Evolutionary conservation across 2,888 invertebrate species (phyloP).

Genomic region (Lasioglossum malachurum): DNA sequence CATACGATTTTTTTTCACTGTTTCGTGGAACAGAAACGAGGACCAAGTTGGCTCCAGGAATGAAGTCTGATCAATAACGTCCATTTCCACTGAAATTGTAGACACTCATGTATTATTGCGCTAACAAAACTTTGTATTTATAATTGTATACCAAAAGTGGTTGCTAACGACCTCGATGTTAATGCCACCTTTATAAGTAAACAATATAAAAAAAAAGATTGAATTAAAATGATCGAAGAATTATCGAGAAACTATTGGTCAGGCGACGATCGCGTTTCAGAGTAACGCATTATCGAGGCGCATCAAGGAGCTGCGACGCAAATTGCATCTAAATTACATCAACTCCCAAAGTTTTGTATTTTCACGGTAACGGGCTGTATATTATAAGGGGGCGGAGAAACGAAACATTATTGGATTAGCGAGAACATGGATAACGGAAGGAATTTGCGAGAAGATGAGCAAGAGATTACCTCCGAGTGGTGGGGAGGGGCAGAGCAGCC

Average conservation of each 20-base stretch:
- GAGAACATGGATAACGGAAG: background rate
- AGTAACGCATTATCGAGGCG: background rate
- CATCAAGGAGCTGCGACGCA: background rate
- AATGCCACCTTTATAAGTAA: too few relatives aligned
- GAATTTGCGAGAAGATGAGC: background rate
- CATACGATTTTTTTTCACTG: too few relatives aligned
- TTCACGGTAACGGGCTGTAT: background rate
- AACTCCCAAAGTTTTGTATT: background rate
- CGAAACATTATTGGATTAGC: slow-evolving; percentile 7
- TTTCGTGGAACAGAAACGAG: too few relatives aligned
- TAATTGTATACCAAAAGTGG: too few relatives aligned
- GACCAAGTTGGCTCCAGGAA: too few relatives aligned
- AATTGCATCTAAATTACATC: background rate
- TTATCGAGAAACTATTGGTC: background rate
- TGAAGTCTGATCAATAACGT: too few relatives aligned
- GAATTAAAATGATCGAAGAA: too few relatives aligned
- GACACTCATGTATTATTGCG: too few relatives aligned
- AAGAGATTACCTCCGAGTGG: background rate
- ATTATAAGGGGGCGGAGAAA: background rate
- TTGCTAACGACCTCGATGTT: too few relatives aligned
- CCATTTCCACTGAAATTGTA: too few relatives aligned
- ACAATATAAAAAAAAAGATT: too few relatives aligned
- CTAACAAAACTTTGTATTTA: too few relatives aligned
- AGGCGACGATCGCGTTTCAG: background rate
- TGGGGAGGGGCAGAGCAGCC: background rate